Evolutionary conservation across 1,140 invertebrate species (phyloP).

Genomic region (Drosophila equinoxialis): DNA sequence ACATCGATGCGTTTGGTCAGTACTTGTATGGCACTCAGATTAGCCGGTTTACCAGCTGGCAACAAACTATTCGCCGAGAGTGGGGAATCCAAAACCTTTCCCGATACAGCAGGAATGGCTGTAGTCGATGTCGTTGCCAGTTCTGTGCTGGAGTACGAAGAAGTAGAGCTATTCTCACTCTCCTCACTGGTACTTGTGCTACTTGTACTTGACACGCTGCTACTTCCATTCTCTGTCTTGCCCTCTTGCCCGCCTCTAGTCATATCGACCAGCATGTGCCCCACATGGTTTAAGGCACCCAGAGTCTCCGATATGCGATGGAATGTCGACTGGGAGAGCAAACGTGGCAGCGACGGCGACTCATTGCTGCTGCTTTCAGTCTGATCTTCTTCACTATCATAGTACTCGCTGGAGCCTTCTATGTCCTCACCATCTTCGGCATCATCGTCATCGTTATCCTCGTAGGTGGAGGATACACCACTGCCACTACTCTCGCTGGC

Average conservation of each 20-base stretch:
- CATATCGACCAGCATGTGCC: slow-evolving; percentile 92
- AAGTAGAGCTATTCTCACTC: slow-evolving; percentile 7
- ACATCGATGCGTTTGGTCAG: slow-evolving; percentile 72
- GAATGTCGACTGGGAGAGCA: slow-evolving; percentile 85
- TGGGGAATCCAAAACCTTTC: slow-evolving; percentile 58
- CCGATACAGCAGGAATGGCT: slow-evolving; percentile 53
- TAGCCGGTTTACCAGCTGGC: slow-evolving; percentile 68
- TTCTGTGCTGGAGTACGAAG: slow-evolving; percentile 27
- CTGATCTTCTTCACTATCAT: slow-evolving; percentile 69
- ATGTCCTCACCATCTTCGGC: slow-evolving; percentile 47
- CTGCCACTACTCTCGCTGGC: slow-evolving; percentile 35
- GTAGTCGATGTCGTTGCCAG: background rate
- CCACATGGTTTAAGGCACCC: slow-evolving; percentile 91
- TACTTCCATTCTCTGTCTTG: slow-evolving; percentile 68
- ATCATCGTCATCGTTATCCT: slow-evolving; percentile 47
- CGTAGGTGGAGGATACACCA: slow-evolving; percentile 42
- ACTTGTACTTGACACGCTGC: slow-evolving; percentile 43
- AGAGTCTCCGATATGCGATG: slow-evolving; percentile 87
- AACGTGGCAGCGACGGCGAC: slow-evolving; percentile 73
- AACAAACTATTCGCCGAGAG: slow-evolving; percentile 67
- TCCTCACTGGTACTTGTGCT: slow-evolving; percentile 3
- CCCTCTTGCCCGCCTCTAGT: slow-evolving; percentile 84
- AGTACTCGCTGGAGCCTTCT: slow-evolving; percentile 74
- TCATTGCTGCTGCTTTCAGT: slow-evolving; percentile 63
- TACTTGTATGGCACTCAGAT: slow-evolving; percentile 59